Percentiles rank a stretch among this genome's conserved stretches.
phyloP scores from a whole-genome alignment of 2,797 vertebrate genomes.

The Heterohyrax brucei region DNA sequence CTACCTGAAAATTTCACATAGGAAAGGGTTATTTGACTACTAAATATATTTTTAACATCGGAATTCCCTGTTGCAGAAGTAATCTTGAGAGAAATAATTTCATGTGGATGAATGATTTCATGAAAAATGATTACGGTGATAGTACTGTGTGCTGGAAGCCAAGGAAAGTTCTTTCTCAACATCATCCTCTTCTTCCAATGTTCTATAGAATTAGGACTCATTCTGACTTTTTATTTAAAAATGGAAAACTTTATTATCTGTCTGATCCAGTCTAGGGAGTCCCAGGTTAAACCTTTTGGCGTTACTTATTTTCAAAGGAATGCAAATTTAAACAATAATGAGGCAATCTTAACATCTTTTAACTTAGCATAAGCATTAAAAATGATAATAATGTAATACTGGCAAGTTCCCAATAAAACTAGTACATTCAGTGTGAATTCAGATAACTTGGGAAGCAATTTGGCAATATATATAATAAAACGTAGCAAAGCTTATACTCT shows the following conservation, averaged over 20 bases:
- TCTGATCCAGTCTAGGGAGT: neutral
- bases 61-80: neutral
- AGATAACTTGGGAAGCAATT: constrained; percentile 25
- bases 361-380: constrained; percentile 44
- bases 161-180: neutral
- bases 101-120: neutral
- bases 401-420: neutral
- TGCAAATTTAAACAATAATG: constrained; percentile 11
- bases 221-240: constrained; percentile 4
- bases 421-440: neutral
- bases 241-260: constrained; percentile 35
- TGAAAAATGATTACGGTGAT: neutral
- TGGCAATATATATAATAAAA: neutral
- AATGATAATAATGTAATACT: constrained; percentile 36
- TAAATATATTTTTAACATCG: neutral
- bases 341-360: constrained; percentile 52
- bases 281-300: neutral
- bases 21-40: neutral
- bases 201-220: neutral
- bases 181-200: neutral
- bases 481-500: constrained; percentile 26
- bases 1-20: constrained; percentile 12
- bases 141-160: neutral
- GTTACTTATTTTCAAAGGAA: constrained; percentile 39
- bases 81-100: constrained; percentile 18